Evolutionary conservation across 2,888 invertebrate genomes (phyloP), one percentile per base, ranked within the genome.

Genomic region (Mythimna impura): DNA sequence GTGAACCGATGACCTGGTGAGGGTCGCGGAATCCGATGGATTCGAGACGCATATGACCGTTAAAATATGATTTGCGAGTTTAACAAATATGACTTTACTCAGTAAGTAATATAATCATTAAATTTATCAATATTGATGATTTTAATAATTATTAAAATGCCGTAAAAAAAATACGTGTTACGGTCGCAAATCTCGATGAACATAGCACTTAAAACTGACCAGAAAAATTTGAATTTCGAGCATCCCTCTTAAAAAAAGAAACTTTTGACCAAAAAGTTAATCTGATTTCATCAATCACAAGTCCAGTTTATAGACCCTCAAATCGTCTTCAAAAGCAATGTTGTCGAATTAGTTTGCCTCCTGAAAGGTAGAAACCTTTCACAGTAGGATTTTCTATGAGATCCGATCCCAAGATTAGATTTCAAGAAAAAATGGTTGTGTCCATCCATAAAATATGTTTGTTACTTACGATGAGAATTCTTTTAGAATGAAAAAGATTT

Each of bases 321-420:
- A 71, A 83, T 55, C 12, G 5, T 60, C 40, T 12, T 43, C 40
- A 47, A 50, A 30, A 9, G 36, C 12, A 12, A 83, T 43, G 43
- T 62, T 66, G 74, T 22, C 50, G 76, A 73, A 82, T 78, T 34
- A 73, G 30, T n/a, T 12, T 36, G 22, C 50, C 40, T 78, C 70
- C 54, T 34, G 47, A 50, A 64, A 68, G 61, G 62, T 70, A 69
- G 9, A 36, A 7, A 30, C 3, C n/a, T 14, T 14, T 50, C 25
- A 34, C 20, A 25, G 65, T 25, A 8, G 61, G 47, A 57, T 73
- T 76, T 55, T 66, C 50, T 30, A 36, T 14, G 12, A 22, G 61
- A 82, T 78, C 36, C 12, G 40, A n/a, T 40, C 40, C 55, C 43
- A 36, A 76, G 61, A 77, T 76, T 55, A 20, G 40, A 17, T 62